Conservation (phyloP, 1,140 invertebrate species). For the Macrotrachela quadricornifera region DNA sequence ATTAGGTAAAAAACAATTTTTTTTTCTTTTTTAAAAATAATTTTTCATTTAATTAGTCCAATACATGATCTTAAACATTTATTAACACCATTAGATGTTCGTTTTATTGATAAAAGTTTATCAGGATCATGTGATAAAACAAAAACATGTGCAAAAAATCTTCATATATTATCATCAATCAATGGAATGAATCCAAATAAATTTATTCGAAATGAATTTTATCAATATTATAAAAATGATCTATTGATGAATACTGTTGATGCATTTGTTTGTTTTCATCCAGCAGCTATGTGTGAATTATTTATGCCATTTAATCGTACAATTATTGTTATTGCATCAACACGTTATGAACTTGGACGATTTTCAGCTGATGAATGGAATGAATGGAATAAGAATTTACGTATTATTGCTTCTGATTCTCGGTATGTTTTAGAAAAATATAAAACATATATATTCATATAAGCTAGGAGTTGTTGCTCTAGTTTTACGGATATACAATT, state of each 20-base stretch:
- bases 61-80: slow-evolving; percentile 10
- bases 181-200: slow-evolving; percentile 10
- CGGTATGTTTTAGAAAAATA: neutral
- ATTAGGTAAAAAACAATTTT: too few relatives aligned
- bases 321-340: slow-evolving; percentile 8
- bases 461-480: too few relatives aligned
- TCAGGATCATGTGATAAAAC: slow-evolving; percentile 8
- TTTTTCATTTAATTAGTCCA: neutral
- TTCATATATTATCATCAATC: slow-evolving; percentile 5
- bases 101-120: slow-evolving; percentile 9
- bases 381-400: slow-evolving; percentile 8
- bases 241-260: slow-evolving; percentile 3
- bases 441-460: too few relatives aligned
- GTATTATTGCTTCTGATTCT: neutral
- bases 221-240: slow-evolving; percentile 7
- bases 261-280: slow-evolving; percentile 9
- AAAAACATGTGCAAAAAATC: slow-evolving; percentile 10
- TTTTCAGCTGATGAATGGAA: slow-evolving; percentile 8
- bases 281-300: slow-evolving; percentile 8
- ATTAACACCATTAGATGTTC: slow-evolving; percentile 9
- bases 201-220: slow-evolving; percentile 7
- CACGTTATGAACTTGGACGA: slow-evolving; percentile 10
- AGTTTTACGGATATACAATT: too few relatives aligned
- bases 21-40: too few relatives aligned
- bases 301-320: slow-evolving; percentile 11